Base-by-base conservation (phyloP, 2,113 vertebrate genomes). In the Perca schrenkii region DNA sequence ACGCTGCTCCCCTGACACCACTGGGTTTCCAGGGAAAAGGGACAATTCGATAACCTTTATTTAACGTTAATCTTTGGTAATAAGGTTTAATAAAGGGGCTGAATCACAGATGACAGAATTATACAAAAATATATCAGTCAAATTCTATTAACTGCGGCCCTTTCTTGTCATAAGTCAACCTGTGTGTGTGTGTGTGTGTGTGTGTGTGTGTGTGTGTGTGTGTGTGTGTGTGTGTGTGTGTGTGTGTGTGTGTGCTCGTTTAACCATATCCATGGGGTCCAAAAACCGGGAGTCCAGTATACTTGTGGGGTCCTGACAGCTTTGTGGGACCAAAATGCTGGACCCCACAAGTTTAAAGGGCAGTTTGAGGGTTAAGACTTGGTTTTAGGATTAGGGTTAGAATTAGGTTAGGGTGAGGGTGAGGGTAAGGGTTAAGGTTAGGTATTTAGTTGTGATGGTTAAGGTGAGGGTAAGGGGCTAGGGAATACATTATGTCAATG, bases 31-130 rank as follows among this genome's bases (percentile, higher is more conserved):
- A 73, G 57, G 79, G 76, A 62, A 82, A 78, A 79, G 54, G 74
- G 63, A 73, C 49, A 90, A 82, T 90, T 77, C 22, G 78, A 80
- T 78, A 79, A 80, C n/a, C 78, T 89, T 90, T 91, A 90, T 85
- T 90, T 89, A 90, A 91, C 11, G 74, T 82, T 79, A 85, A 64
- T 88, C 72, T 74, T 10, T 36, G 25, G 66, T 22, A 57, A 77
- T 73, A 88, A 50, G 70, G 28, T 77, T 84, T 91, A 85, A 86
- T 85, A 64, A 85, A 74, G 60, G 69, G 61, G 66, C 28, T 86
- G 74, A 83, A 84, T 87, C 28, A 87, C 54, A 77, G 66, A 72
- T 75, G 62, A 86, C 54, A 63, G 76, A 57, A 85, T 73, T 88
- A 28, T 74, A 67, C 79, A 82, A 84, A 83, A 80, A 49, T 69